Conservation (phyloP, 2,797 vertebrate species). For the Etheostoma perlongum region DNA sequence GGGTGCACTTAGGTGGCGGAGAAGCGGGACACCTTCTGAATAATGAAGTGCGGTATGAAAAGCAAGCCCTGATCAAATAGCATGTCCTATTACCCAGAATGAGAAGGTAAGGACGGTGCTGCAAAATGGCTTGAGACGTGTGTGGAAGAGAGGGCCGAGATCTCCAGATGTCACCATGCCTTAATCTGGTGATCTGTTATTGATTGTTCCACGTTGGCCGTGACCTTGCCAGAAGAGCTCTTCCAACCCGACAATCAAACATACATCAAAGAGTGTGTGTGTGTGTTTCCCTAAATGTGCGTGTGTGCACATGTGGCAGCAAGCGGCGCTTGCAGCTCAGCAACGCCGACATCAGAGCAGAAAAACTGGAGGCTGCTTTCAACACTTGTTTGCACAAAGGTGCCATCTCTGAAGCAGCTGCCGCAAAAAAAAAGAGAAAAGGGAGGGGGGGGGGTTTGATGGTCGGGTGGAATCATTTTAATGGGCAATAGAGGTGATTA, state of each 20-base stretch:
- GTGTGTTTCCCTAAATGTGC: constrained; percentile 28
- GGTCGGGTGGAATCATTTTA: constrained; percentile 53
- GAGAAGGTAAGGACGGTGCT: constrained; percentile 54
- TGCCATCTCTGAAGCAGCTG: constrained; percentile 74
- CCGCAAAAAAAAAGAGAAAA: constrained; percentile 18
- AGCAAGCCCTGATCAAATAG: constrained; percentile 75
- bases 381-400: constrained; percentile 78
- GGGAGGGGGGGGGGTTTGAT: not conserved
- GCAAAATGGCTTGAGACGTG: constrained; percentile 55
- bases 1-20: constrained; percentile 62
- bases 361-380: constrained; percentile 70
- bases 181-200: constrained; percentile 84
- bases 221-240: constrained; percentile 84
- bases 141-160: constrained; percentile 56
- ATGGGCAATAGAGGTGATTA: constrained; percentile 57
- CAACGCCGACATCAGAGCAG: constrained; percentile 70
- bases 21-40: constrained; percentile 70
- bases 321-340: constrained; percentile 53
- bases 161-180: constrained; percentile 77
- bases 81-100: constrained; percentile 75
- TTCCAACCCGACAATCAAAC: constrained; percentile 82
- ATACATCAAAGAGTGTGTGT: constrained; percentile 74
- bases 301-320: constrained; percentile 33
- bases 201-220: constrained; percentile 77
- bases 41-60: constrained; percentile 64